Conservation (phyloP, 2,888 invertebrate genomes). For the Papilio gigon region DNA sequence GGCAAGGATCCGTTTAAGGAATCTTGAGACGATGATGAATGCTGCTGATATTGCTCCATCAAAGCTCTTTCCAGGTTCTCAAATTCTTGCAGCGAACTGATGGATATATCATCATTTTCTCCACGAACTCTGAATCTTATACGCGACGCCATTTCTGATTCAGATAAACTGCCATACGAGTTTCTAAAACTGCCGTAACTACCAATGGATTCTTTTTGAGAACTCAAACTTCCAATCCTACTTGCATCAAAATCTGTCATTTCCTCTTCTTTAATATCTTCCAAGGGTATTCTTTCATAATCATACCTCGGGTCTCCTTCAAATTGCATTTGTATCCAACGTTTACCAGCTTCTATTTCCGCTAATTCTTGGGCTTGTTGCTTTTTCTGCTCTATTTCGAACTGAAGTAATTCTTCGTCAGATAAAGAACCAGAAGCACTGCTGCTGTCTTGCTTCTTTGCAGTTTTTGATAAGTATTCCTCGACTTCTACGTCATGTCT, state of each 20-base stretch:
- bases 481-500: slow-evolving; percentile 88
- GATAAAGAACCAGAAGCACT: slow-evolving; percentile 83
- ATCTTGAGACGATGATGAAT: slow-evolving; percentile 92
- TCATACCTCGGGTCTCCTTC: slow-evolving; percentile 90
- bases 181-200: slow-evolving; percentile 92
- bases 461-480: slow-evolving; percentile 86
- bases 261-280: slow-evolving; percentile 97
- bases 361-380: slow-evolving; percentile 77
- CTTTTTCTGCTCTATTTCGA: slow-evolving; percentile 86
- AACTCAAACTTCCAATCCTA: slow-evolving; percentile 89
- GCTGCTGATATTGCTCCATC: slow-evolving; percentile 88
- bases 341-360: slow-evolving; percentile 88
- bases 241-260: slow-evolving; percentile 92
- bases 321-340: slow-evolving; percentile 95
- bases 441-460: slow-evolving; percentile 84
- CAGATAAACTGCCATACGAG: slow-evolving; percentile 95
- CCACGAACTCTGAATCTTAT: slow-evolving; percentile 91
- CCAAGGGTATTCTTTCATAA: slow-evolving; percentile 90
- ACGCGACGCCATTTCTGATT: slow-evolving; percentile 93
- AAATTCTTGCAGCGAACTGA: slow-evolving; percentile 96
- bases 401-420: slow-evolving; percentile 84
- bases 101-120: slow-evolving; percentile 96
- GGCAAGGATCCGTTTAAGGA: slow-evolving; percentile 92
- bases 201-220: slow-evolving; percentile 90
- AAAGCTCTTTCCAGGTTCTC: slow-evolving; percentile 94